Conservation (phyloP, 1,140 invertebrate species). For the Ylistrum balloti region DNA sequence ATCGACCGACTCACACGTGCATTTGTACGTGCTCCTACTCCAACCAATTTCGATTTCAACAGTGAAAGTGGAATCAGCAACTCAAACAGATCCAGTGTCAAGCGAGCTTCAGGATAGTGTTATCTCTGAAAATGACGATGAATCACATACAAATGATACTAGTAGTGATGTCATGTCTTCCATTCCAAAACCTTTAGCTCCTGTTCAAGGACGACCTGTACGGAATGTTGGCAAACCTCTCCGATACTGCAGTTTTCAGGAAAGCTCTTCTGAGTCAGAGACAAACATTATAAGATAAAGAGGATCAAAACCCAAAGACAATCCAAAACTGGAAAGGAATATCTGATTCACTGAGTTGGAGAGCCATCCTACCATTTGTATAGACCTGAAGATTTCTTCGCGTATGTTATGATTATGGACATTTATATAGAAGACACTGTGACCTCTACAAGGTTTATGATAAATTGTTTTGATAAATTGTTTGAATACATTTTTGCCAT, state of each 20-base stretch:
- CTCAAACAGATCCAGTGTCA: background rate
- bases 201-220: background rate
- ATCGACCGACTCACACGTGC: too few relatives aligned
- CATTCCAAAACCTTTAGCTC: background rate
- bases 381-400: background rate
- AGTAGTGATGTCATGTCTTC: too few relatives aligned
- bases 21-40: slow-evolving; percentile 39
- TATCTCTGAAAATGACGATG: background rate
- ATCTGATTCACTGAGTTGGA: slow-evolving; percentile 41
- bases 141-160: background rate
- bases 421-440: too few relatives aligned
- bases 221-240: too few relatives aligned
- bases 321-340: background rate
- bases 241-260: too few relatives aligned
- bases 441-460: too few relatives aligned
- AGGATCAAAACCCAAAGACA: slow-evolving; percentile 24
- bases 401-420: too few relatives aligned
- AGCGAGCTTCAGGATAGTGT: background rate
- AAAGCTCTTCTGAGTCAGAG: background rate
- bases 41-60: slow-evolving; percentile 42
- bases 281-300: slow-evolving; percentile 43
- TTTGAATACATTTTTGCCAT: too few relatives aligned
- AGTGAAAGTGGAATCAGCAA: background rate
- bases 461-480: too few relatives aligned
- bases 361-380: slow-evolving; percentile 32